phyloP scores from a whole-genome alignment of 2,797 vertebrate species.

The Distichodus sexfasciatus region DNA sequence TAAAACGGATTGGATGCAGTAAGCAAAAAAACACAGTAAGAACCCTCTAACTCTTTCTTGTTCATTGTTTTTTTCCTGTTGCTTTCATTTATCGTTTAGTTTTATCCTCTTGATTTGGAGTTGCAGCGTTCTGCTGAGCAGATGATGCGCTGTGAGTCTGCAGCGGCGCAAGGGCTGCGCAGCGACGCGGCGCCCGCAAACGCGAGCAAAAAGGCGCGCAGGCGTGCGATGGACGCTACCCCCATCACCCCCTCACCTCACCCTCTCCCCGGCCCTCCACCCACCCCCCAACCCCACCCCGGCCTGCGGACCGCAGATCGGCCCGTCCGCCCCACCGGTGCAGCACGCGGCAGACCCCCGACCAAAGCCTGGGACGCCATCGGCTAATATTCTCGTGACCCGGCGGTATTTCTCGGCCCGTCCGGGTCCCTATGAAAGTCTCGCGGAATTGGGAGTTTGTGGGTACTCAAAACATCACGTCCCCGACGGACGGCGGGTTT shows the following conservation, averaged over 20 bases:
- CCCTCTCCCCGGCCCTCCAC: no score
- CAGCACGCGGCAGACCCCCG: conserved; percentile 60
- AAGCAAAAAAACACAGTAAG: conserved; percentile 84
- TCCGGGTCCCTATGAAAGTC: background rate
- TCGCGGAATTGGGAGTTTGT: background rate
- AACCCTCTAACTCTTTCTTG: conserved; percentile 98
- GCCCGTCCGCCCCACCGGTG: conserved; percentile 60
- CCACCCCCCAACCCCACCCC: no score
- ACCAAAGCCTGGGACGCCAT: conserved; percentile 48
- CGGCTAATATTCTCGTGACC: conserved; percentile 29
- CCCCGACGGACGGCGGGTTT: conserved; percentile 52
- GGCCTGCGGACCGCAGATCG: conserved; percentile 83
- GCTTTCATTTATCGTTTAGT: conserved; percentile 86
- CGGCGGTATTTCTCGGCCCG: background rate
- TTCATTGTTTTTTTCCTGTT: conserved; percentile 76
- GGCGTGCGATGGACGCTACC: conserved; percentile 42
- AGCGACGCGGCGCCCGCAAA: conserved; percentile 78
- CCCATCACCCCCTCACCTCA: conserved; percentile 48
- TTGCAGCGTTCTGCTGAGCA: conserved; percentile 97
- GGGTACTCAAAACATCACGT: background rate
- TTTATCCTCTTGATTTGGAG: conserved; percentile 99
- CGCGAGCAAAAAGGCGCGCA: conserved; percentile 63
- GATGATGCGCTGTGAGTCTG: conserved; percentile 98
- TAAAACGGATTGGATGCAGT: conserved; percentile 86
- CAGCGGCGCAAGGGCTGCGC: conserved; percentile 99